Conservation (phyloP, 2,888 invertebrate species). For the Netelia inedita region DNA sequence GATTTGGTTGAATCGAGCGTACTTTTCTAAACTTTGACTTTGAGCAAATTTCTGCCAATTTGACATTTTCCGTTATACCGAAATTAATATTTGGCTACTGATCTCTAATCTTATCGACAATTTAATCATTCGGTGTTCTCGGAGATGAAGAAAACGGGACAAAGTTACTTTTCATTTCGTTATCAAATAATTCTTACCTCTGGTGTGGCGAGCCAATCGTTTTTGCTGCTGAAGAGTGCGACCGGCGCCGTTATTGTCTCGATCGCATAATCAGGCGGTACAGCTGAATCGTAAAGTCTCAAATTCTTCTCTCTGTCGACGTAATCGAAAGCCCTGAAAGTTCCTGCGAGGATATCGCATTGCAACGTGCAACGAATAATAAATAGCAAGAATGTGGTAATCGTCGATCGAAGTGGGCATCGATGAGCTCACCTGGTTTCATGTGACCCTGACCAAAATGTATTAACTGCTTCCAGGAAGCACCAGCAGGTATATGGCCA, state of each 20-base stretch:
- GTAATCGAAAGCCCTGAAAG: constrained; percentile 80
- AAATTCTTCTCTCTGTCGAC: constrained; percentile 77
- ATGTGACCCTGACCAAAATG: constrained; percentile 83
- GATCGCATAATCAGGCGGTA: constrained; percentile 80
- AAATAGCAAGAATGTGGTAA: constrained; percentile 5
- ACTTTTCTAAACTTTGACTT: too few species aligned
- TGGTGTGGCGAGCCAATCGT: constrained; percentile 79
- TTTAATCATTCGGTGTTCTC: neutral
- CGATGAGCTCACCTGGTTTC: constrained; percentile 76
- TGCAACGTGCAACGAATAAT: neutral
- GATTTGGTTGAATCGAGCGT: too few species aligned
- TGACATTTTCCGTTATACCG: too few species aligned
- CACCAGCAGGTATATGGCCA: constrained; percentile 82
- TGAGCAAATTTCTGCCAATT: too few species aligned
- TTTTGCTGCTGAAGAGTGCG: constrained; percentile 80
- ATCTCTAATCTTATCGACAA: too few species aligned
- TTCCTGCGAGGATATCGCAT: constrained; percentile 71
- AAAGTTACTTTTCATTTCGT: constrained; percentile 17
- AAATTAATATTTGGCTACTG: too few species aligned
- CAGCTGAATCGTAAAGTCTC: constrained; percentile 76
- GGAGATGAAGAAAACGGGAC: constrained; percentile 15
- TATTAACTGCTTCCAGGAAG: constrained; percentile 82
- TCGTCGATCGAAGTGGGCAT: neutral
- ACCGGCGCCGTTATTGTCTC: constrained; percentile 79
- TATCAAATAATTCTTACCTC: constrained; percentile 72